Conservation (phyloP, 2,113 vertebrate genomes). For the Ptilorrhoa leucosticta region DNA sequence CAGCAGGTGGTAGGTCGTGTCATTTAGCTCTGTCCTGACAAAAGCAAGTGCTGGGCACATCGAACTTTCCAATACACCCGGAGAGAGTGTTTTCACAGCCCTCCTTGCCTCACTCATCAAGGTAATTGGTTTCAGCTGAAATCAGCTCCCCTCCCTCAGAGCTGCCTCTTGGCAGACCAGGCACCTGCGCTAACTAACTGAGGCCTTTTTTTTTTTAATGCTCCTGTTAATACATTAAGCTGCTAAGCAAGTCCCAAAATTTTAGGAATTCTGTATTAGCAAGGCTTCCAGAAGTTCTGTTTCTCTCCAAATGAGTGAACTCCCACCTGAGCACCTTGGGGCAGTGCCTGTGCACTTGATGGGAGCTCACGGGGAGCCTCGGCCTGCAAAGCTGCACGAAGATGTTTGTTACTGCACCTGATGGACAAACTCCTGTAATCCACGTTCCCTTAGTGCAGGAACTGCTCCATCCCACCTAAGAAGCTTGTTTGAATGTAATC, state of each 20-base stretch:
- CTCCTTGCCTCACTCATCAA: not conserved
- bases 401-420: not conserved
- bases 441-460: not conserved
- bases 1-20: not conserved
- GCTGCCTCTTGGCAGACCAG: not conserved
- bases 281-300: not conserved
- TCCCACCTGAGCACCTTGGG: not conserved
- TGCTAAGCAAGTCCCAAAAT: not conserved
- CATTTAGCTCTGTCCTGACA: not conserved
- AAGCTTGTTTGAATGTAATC: not conserved
- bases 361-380: accelerated
- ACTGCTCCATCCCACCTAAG: not conserved
- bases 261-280: not conserved
- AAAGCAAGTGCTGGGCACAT: not conserved
- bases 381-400: not conserved
- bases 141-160: not conserved
- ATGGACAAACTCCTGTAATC: not conserved
- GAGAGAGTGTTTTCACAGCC: not conserved
- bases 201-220: not conserved
- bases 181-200: not conserved
- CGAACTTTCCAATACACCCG: not conserved
- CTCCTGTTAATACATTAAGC: not conserved
- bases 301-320: not conserved
- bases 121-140: conserved; percentile 19
- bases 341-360: not conserved